These are phyloP conservation scores for Ailuropoda melanoleuca DNA, from an alignment of 2,113 vertebrate genomes.

Conservation along the genomic window DNA sequence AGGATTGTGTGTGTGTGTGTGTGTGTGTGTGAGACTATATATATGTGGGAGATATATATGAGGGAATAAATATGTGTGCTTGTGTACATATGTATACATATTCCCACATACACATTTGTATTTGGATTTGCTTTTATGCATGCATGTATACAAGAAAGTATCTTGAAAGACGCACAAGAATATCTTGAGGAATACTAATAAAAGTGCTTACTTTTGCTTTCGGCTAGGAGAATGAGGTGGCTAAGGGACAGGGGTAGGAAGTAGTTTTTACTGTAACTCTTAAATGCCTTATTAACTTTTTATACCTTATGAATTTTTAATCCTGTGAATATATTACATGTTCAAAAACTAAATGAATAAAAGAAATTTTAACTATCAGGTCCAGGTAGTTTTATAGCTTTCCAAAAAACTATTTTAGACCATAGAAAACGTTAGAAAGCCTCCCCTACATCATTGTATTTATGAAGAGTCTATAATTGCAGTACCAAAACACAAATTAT, in stretches of 20 bases:
- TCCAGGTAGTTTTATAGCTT: background rate
- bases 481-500: background rate
- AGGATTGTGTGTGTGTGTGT: background rate
- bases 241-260: background rate
- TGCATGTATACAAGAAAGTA: background rate
- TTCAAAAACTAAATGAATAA: slow-evolving; percentile 28
- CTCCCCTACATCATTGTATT: background rate
- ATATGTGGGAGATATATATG: background rate
- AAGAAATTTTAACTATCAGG: background rate
- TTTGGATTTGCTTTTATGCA: slow-evolving; percentile 26
- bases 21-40: background rate
- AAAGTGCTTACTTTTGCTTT: background rate
- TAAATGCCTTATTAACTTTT: background rate
- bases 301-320: slow-evolving; percentile 21
- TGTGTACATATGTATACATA: background rate
- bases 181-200: background rate
- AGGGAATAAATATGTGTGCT: background rate
- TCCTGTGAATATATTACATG: background rate
- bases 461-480: background rate
- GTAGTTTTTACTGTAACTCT: background rate
- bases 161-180: background rate
- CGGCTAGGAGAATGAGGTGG: background rate
- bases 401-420: background rate
- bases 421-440: background rate
- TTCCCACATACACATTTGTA: background rate